Percentiles rank a stretch among this genome's conserved stretches.
Conservation (phyloP, 2,888 invertebrate species). For the Trichacis sp. region DNA sequence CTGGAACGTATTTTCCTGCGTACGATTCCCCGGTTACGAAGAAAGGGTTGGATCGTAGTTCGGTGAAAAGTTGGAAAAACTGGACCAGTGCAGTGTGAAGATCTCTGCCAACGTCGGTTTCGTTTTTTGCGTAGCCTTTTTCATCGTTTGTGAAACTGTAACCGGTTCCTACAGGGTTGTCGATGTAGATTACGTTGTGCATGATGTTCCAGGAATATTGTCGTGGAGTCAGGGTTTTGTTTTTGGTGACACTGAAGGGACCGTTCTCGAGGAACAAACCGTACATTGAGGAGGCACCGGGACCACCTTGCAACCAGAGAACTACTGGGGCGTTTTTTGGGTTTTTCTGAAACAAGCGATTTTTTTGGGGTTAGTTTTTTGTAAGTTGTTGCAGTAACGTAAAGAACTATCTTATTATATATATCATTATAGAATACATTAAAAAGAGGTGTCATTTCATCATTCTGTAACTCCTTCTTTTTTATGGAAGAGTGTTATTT, state of each 20-base stretch:
- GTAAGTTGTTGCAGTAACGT: too few relatives aligned
- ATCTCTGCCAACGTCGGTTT: slow-evolving; percentile 84
- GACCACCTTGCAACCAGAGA: slow-evolving; percentile 89
- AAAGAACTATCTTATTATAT: too few relatives aligned
- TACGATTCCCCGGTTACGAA: slow-evolving; percentile 93
- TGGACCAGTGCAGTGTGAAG: slow-evolving; percentile 82
- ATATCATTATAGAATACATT: too few relatives aligned
- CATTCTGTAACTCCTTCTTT: too few relatives aligned
- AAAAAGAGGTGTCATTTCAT: too few relatives aligned
- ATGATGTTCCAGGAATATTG: slow-evolving; percentile 84
- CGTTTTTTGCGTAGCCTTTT: slow-evolving; percentile 82
- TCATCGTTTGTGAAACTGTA: slow-evolving; percentile 87
- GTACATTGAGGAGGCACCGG: slow-evolving; percentile 83
- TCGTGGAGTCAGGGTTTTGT: slow-evolving; percentile 72
- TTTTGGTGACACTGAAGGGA: slow-evolving; percentile 74
- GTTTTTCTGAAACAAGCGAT: slow-evolving; percentile 63
- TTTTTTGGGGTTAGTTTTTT: too few relatives aligned
- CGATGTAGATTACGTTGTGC: slow-evolving; percentile 88
- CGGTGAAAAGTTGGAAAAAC: slow-evolving; percentile 86
- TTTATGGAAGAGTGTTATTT: too few relatives aligned
- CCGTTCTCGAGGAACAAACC: slow-evolving; percentile 89
- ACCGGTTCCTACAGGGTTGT: slow-evolving; percentile 94
- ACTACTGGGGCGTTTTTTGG: slow-evolving; percentile 77
- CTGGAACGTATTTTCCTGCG: slow-evolving; percentile 85
- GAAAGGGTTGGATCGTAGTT: slow-evolving; percentile 81